Evolutionary conservation across 2,113 vertebrate species (phyloP), one percentile per base, ranked within the genome.

Genomic region (Procapra przewalskii): DNA sequence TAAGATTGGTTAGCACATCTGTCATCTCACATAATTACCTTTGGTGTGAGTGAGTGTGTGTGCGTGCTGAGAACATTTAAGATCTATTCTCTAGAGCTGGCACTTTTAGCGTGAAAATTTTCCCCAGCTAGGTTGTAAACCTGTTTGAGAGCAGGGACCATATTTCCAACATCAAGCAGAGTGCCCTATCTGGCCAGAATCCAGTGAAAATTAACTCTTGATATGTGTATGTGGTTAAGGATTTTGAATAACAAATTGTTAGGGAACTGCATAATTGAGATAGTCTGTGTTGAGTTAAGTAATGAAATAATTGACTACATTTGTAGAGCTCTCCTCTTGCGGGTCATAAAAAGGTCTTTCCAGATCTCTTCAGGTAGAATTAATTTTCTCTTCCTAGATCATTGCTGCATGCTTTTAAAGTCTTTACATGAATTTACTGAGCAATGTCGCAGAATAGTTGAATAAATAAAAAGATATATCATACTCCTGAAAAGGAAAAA

Each of bases 401-500:
- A 94, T 64, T 16, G 71, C 16, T 48, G 48, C 12, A 67, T 45
- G 19, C 36, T 60, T 94, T 92, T 62, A 97, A 64, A 88, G 57
- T 15, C 52, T 83, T 91, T 87, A 59, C 4, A 40, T 52, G 27
- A 83, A 81, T 95, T 94, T 62, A 75, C 54, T 85, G 88, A 95
- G 79, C 2, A 3, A 87, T 2, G 17, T 90, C 31, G 54, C 90
- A 95, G 94, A 84, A 64, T 48, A 93, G 43, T 85, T 89, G 71
- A 86, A 81, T 75, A 67, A 93, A 77, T 95, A n/a, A 50, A 93
- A 94, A 85, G 17, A 16, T 57, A 15, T 12, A 84, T 75, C 75
- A 75, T 64, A 60, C 57, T 88, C 77, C 86, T 50, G 11, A 96
- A 79, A 85, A 71, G 77, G 89, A 98, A 88, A 93, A 88, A 92